Percentiles rank a stretch among this genome's conserved stretches.
Conservation (phyloP, 2,888 invertebrate genomes). For the Tubulanus polymorphus region DNA sequence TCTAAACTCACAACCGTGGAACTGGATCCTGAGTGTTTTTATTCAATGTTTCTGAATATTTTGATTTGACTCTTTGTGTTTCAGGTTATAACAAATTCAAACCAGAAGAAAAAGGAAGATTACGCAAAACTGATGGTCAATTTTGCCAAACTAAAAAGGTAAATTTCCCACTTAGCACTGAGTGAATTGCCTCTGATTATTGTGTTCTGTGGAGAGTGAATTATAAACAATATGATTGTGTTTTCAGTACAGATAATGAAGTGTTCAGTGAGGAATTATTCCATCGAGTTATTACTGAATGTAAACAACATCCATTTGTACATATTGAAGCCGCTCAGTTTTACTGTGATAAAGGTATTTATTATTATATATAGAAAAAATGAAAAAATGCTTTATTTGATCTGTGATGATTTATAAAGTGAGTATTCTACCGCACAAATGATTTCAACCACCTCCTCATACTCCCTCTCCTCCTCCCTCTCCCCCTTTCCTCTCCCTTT, state of each 20-base stretch:
- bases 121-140: constrained; percentile 32
- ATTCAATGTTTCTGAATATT: too few relatives aligned
- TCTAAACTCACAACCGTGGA: too few relatives aligned
- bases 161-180: too few relatives aligned
- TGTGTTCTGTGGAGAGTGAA: neutral
- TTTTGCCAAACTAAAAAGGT: constrained; percentile 36
- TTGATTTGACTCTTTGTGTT: constrained; percentile 10
- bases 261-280: constrained; percentile 32
- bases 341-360: constrained; percentile 32
- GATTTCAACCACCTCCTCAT: neutral
- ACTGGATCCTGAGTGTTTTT: too few relatives aligned
- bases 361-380: neutral
- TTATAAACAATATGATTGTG: neutral
- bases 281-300: constrained; percentile 26
- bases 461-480: neutral
- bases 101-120: constrained; percentile 26
- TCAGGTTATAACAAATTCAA: constrained; percentile 24
- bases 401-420: too few relatives aligned
- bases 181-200: too few relatives aligned
- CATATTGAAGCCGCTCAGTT: constrained; percentile 39
- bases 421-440: too few relatives aligned
- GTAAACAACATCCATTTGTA: constrained; percentile 29
- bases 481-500: too few relatives aligned
- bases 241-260: constrained; percentile 24
- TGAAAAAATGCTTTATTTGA: too few relatives aligned